phyloP scores from a whole-genome alignment of 2,888 invertebrate species.

The Hipparchia semele region DNA sequence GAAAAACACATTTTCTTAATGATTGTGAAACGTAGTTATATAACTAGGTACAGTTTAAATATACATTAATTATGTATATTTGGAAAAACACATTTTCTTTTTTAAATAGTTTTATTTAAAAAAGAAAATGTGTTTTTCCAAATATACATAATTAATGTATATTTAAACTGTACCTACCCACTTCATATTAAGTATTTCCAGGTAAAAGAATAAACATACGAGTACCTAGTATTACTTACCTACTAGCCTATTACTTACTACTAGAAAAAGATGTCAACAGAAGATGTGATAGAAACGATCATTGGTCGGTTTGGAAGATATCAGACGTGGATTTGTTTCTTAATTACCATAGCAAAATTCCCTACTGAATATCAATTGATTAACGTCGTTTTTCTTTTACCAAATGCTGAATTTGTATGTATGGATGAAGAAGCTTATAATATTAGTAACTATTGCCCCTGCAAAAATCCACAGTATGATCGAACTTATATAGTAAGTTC shows the following conservation, averaged over 20 bases:
- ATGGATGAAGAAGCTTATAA: constrained; percentile 60
- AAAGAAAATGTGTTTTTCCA: too few relatives aligned
- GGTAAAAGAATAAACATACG: background rate
- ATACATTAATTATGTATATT: too few relatives aligned
- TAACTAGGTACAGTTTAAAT: too few relatives aligned
- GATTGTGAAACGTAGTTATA: too few relatives aligned
- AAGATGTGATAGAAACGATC: constrained; percentile 67
- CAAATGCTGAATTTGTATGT: constrained; percentile 77
- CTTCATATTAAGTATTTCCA: background rate
- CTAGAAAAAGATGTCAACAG: constrained; percentile 39
- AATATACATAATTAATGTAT: too few relatives aligned
- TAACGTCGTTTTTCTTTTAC: constrained; percentile 82
- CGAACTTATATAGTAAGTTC: constrained; percentile 78
- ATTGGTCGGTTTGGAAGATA: constrained; percentile 82
- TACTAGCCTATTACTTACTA: background rate
- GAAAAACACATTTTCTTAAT: too few relatives aligned
- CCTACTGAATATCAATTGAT: constrained; percentile 83
- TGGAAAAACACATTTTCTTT: too few relatives aligned
- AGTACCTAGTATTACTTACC: too few relatives aligned
- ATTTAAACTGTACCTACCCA: too few relatives aligned
- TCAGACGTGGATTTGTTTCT: constrained; percentile 77
- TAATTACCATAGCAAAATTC: constrained; percentile 77
- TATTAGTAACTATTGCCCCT: constrained; percentile 68
- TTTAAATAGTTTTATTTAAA: too few relatives aligned
- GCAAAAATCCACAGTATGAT: constrained; percentile 78